phyloP scores from a whole-genome alignment of 2,797 vertebrate species.

The Eulemur albifrons region DNA sequence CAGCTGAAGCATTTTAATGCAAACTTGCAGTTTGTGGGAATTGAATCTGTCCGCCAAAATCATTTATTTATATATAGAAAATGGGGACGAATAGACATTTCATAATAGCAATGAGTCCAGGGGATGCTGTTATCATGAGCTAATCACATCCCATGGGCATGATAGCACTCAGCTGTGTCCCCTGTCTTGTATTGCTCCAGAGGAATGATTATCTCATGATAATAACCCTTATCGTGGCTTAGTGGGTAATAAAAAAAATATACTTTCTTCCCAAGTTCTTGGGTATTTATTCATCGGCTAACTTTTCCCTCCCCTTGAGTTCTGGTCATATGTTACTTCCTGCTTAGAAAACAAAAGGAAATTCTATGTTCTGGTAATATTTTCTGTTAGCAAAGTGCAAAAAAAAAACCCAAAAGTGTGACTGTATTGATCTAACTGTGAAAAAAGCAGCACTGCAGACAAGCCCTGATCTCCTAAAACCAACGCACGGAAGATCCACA shows the following conservation, averaged over 20 bases:
- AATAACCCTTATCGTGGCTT: slow-evolving; percentile 83
- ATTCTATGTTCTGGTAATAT: slow-evolving; percentile 54
- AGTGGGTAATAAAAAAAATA: slow-evolving; percentile 84
- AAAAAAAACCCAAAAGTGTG: slow-evolving; percentile 46
- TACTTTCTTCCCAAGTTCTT: slow-evolving; percentile 82
- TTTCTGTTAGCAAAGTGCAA: slow-evolving; percentile 71
- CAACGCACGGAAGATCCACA: slow-evolving; percentile 76
- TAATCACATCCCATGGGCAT: slow-evolving; percentile 88
- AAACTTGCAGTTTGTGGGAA: slow-evolving; percentile 82
- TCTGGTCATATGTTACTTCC: slow-evolving; percentile 69
- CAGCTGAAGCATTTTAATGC: slow-evolving; percentile 88
- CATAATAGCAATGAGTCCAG: slow-evolving; percentile 85
- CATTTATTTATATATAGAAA: slow-evolving; percentile 86
- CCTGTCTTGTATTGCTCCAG: slow-evolving; percentile 82
- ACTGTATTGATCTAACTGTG: slow-evolving; percentile 79
- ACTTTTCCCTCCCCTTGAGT: slow-evolving; percentile 55
- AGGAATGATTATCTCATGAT: slow-evolving; percentile 86
- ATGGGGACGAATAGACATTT: slow-evolving; percentile 81
- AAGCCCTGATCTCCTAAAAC: slow-evolving; percentile 78
- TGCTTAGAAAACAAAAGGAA: slow-evolving; percentile 58
- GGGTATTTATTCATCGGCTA: slow-evolving; percentile 59
- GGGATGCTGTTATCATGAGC: slow-evolving; percentile 86
- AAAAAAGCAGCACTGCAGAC: slow-evolving; percentile 69
- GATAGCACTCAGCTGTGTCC: slow-evolving; percentile 83
- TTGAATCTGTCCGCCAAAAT: slow-evolving; percentile 86